Percentiles rank a stretch among this genome's conserved stretches.
phyloP scores from a whole-genome alignment of 2,797 vertebrate species.

The Myotis daubentonii region DNA sequence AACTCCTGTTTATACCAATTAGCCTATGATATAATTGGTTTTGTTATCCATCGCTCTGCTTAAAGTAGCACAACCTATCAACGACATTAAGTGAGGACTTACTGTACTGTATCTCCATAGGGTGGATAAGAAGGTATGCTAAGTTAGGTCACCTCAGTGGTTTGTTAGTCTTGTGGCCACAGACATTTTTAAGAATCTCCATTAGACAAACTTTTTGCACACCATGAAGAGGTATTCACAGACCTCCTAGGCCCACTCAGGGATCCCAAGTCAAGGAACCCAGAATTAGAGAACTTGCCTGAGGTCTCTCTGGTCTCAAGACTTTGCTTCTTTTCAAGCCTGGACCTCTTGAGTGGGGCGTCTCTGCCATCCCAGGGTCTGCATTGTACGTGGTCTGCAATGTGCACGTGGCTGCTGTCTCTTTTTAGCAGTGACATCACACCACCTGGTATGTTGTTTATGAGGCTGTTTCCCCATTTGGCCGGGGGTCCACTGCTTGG shows the following conservation, averaged over 20 bases:
- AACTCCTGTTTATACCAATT: background rate
- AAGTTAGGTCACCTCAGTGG: background rate
- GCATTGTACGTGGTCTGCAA: background rate
- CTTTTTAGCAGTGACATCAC: slow-evolving; percentile 61
- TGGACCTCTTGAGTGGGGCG: background rate
- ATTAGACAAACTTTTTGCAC: background rate
- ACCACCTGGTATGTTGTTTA: background rate
- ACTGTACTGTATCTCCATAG: background rate
- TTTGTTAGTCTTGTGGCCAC: slow-evolving; percentile 16
- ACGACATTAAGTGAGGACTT: background rate
- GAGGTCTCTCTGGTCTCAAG: background rate
- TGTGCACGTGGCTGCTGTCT: background rate
- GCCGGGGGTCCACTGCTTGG: slow-evolving; percentile 24
- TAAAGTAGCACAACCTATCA: background rate
- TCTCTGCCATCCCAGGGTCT: background rate
- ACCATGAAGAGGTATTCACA: background rate
- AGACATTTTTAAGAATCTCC: background rate
- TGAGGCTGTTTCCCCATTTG: slow-evolving; percentile 34
- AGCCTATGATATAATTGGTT: background rate
- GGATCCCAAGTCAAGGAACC: background rate
- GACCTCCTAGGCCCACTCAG: background rate
- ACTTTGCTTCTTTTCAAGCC: background rate
- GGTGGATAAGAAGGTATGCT: background rate
- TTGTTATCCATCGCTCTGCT: background rate
- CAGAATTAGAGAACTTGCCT: background rate